These are phyloP conservation scores for Zygogramma bicolorata DNA, from an alignment of 2,888 invertebrate genomes.

Conservation along the genomic window DNA sequence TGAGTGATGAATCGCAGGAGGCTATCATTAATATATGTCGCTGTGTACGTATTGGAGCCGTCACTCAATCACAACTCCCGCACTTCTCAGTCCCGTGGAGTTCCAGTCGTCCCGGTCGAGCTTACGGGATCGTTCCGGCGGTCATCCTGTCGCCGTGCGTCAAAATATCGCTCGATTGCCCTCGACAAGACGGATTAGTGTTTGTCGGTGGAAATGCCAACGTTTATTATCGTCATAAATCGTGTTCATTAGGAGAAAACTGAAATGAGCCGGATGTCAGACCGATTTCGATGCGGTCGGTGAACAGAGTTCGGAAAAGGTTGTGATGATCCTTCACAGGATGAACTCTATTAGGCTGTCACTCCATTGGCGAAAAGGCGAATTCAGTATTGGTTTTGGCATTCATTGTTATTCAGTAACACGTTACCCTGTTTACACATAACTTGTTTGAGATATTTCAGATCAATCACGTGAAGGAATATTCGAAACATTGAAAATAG, in stretches of 20 bases:
- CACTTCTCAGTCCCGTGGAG: conserved; percentile 50
- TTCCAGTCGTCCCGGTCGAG: conserved; percentile 42
- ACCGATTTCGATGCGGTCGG: conserved; percentile 14
- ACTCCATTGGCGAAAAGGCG: too few species aligned
- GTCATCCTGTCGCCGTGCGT: conserved; percentile 56
- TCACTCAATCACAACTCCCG: conserved; percentile 59
- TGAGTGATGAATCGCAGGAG: conserved; percentile 67
- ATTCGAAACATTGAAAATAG: too few species aligned
- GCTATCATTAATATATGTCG: conserved; percentile 68
- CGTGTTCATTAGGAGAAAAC: conserved; percentile 36
- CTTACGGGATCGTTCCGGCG: conserved; percentile 52
- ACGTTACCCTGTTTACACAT: too few species aligned
- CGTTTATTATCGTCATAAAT: conserved; percentile 37
- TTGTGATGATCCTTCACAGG: too few species aligned
- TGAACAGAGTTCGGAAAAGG: conserved; percentile 4
- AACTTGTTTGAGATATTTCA: too few species aligned
- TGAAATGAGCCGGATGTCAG: conserved; percentile 26
- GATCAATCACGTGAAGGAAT: too few species aligned
- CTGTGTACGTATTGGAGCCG: conserved; percentile 64
- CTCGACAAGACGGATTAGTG: conserved; percentile 56
- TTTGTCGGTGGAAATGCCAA: conserved; percentile 35
- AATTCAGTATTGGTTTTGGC: too few species aligned
- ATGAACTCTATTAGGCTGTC: too few species aligned
- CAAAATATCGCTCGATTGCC: conserved; percentile 54
- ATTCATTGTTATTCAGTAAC: too few species aligned